Evolutionary conservation across 2,797 vertebrate species (phyloP), one percentile per base, ranked within the genome.

Genomic region (Alfaro cultratus): DNA sequence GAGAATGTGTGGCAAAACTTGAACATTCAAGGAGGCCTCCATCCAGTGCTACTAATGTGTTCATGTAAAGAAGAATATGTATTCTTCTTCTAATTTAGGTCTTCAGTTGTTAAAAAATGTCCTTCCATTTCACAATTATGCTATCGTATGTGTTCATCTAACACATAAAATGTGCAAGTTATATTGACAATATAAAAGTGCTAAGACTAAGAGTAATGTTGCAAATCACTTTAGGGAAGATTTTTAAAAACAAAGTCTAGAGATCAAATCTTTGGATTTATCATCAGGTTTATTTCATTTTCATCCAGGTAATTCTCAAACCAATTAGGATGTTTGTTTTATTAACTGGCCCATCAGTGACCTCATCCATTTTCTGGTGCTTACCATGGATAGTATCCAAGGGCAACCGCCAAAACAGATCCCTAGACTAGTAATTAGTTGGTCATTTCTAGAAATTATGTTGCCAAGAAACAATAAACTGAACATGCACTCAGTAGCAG

Each of bases 371-470:
- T 55, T 74, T 41, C 23, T 55, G 23, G 11, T 39, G 12, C 51
- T n/a, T n/a, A 41, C 21, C 36, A 53, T 39, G 23, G 73, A 39
- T 74, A 7, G 21, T n/a, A 36, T 57, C 49, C 47, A 39, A 26
- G 73, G 71, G 29, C n/a, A 34, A 47, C n/a, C 1, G 21, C 18
- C 73, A 57, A 39, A 55, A 43, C 53, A 75, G 39, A 60, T 60
- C 39, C 51, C 73, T 13, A 57, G 26, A 57, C 26, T 57, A 18
- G 7, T 91, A 91, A 93, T 94, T 85, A 87, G 83, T 79, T 82
- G 81, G 11, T 86, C 81, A 88, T 93, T 85, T 90, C 3, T 72
- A 84, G 82, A 60, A 83, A 90, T 87, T 23, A 86, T 81, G 89
- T 95, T 57, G 36, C 67, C 67, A 70, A 43, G 67, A n/a, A 43